Evolutionary conservation across 2,113 vertebrate genomes (phyloP), one percentile per base, ranked within the genome.

Genomic region (Scomber japonicus): DNA sequence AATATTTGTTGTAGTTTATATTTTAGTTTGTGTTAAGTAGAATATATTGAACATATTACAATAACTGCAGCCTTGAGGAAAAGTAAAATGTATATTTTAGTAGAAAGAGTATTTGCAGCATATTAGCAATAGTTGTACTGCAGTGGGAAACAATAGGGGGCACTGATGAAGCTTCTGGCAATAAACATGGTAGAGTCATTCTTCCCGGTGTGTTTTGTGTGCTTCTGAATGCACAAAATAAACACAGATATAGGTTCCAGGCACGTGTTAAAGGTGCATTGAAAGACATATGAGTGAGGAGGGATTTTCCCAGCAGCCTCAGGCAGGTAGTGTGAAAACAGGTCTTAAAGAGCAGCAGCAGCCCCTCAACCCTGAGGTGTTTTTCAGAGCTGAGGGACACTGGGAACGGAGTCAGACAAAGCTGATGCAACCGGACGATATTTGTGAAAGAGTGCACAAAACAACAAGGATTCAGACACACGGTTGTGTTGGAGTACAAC

Each of bases 251-350:
- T 16, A 51, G 40, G 44, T 76, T 48, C 94, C 78, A 95, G 82
- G n/a, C 91, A 92, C 75, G 93, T 93, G 3, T 95, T 95, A 40
- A 9, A 9, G 35, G 35, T 40, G 35, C 35, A 40, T 9, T 9
- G 35, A 40, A 40, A 40, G 9, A 9, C 9, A 7, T 40, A 8
- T 40, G 7, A 2, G 8, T 2, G 35, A 40, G 35, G 35, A 9
- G 35, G 94, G 93, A 79, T 86, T 96, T 7, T 77, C 0, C 11
- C 64, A 46, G 85, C 5, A 69, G 94, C 27, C 10, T 95, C 93
- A 15, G 95, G 93, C 49, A 95, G 95, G 95, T 5, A 93, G 95
- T 16, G 87, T 88, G 4, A 96, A 78, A 96, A 65, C 94, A 95
- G 81, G 94, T 24, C 0, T 90, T 69, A 31, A 94, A 96, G 11